These are phyloP conservation scores for Enteromius mattozi DNA, from an alignment of 2,797 vertebrate genomes.

Conservation along the genomic window DNA sequence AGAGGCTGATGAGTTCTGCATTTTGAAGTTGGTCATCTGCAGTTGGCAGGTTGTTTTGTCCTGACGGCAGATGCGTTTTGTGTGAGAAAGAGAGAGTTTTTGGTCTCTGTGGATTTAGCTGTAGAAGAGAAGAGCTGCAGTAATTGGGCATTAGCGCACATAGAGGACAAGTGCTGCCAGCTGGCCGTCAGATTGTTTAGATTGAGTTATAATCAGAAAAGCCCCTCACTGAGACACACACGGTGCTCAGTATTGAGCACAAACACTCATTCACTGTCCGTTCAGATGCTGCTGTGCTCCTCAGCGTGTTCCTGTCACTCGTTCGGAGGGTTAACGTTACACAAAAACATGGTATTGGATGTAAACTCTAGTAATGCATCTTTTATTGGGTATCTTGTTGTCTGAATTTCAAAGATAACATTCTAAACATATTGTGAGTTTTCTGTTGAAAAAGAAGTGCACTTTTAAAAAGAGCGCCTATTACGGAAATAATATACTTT, in stretches of 20 bases:
- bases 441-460: not conserved
- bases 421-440: not conserved
- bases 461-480: not conserved
- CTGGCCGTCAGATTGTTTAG: constrained; percentile 54
- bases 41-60: constrained; percentile 34
- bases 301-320: not conserved
- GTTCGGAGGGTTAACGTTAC: not conserved
- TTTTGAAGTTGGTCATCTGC: constrained; percentile 24
- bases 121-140: constrained; percentile 3
- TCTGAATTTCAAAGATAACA: not conserved
- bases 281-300: not conserved
- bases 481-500: not conserved
- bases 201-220: constrained; percentile 51
- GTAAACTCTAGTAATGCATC: not conserved
- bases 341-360: not conserved
- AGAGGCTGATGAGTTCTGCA: constrained; percentile 20
- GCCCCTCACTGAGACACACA: not conserved
- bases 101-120: constrained; percentile 27
- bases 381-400: not conserved
- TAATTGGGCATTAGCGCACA: constrained; percentile 51
- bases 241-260: not conserved
- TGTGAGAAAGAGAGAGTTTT: constrained; percentile 12
- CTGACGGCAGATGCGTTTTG: constrained; percentile 17
- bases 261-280: constrained; percentile 3
- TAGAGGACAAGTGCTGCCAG: constrained; percentile 48